Evolutionary conservation across 2,797 vertebrate genomes (phyloP).

Genomic region (Hephaestus fuliginosus): DNA sequence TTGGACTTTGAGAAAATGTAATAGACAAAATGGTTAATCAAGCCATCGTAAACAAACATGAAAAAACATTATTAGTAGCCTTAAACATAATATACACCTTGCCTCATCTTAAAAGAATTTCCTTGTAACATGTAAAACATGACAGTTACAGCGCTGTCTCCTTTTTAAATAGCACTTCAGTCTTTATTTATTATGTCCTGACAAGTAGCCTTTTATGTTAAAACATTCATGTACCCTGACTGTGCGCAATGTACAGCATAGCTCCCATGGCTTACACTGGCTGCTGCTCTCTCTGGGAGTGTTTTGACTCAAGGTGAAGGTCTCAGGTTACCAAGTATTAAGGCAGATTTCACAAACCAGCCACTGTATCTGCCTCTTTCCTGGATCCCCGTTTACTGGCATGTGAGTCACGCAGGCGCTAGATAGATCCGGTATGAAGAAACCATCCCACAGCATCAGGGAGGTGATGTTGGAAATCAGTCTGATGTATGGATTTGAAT

Average conservation of each 20-base stretch:
- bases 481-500: slow-evolving; percentile 1
- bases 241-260: slow-evolving; percentile 20
- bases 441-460: neutral
- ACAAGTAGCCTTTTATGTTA: slow-evolving; percentile 50
- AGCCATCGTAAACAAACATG: neutral
- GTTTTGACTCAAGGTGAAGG: slow-evolving; percentile 71
- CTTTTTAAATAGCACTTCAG: slow-evolving; percentile 21
- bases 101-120: neutral
- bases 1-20: neutral
- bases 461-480: slow-evolving; percentile 1
- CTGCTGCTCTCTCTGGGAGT: slow-evolving; percentile 45
- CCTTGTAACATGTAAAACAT: neutral
- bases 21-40: neutral
- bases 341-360: slow-evolving; percentile 73
- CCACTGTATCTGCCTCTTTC: slow-evolving; percentile 71
- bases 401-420: slow-evolving; percentile 49
- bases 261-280: slow-evolving; percentile 41
- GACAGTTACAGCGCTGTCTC: slow-evolving; percentile 10
- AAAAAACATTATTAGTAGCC: neutral
- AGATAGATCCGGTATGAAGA: slow-evolving; percentile 11
- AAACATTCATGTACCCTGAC: slow-evolving; percentile 38
- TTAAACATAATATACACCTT: neutral
- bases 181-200: slow-evolving; percentile 49
- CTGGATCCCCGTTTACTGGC: slow-evolving; percentile 42
- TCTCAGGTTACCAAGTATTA: slow-evolving; percentile 70